Evolutionary conservation across 2,888 invertebrate species (phyloP).

Genomic region (Antitype chi): DNA sequence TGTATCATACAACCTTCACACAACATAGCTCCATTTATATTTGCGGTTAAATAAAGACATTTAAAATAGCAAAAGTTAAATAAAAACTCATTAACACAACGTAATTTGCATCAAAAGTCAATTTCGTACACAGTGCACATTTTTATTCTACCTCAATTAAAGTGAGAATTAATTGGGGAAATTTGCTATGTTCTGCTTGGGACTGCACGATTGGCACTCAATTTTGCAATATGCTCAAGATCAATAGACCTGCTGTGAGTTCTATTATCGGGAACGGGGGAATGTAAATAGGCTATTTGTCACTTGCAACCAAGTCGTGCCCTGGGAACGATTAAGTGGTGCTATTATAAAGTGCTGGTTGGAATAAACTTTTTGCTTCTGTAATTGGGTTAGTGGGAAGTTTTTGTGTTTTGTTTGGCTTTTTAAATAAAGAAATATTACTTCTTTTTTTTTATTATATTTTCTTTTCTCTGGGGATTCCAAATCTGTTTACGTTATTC

Average conservation of each 20-base stretch:
- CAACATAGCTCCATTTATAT: slow-evolving; percentile 28
- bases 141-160: slow-evolving; percentile 45
- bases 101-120: slow-evolving; percentile 45
- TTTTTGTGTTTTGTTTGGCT: slow-evolving; percentile 17
- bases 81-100: slow-evolving; percentile 24
- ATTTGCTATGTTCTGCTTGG: slow-evolving; percentile 31
- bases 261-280: slow-evolving; percentile 72
- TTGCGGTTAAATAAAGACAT: slow-evolving; percentile 24
- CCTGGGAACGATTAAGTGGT: slow-evolving; percentile 72
- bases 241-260: slow-evolving; percentile 68
- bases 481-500: neutral
- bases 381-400: slow-evolving; percentile 34
- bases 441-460: neutral
- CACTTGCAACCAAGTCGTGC: slow-evolving; percentile 72
- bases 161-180: slow-evolving; percentile 40
- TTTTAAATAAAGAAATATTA: neutral
- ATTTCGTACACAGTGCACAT: slow-evolving; percentile 43
- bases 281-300: slow-evolving; percentile 82
- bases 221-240: slow-evolving; percentile 64
- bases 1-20: slow-evolving; percentile 7
- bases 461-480: neutral
- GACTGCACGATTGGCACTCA: slow-evolving; percentile 28
- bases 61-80: slow-evolving; percentile 20
- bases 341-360: slow-evolving; percentile 69
- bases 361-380: slow-evolving; percentile 66